Conservation (phyloP, 2,888 invertebrate genomes). For the Pelosia muscerda region DNA sequence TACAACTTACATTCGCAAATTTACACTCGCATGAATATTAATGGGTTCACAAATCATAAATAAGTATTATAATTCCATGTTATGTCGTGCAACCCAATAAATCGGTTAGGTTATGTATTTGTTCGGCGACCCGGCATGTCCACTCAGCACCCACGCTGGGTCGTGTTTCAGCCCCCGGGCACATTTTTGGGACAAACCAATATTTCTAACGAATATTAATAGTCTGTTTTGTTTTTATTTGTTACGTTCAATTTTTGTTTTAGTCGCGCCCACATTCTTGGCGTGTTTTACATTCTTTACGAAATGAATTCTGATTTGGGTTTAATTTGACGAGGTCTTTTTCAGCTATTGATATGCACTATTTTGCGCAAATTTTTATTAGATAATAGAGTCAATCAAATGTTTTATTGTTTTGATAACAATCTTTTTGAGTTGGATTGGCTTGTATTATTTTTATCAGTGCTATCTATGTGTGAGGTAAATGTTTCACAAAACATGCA, state of each 20-base stretch:
- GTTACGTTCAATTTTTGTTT: conserved; percentile 71
- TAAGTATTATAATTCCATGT: conserved; percentile 71
- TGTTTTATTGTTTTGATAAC: no score
- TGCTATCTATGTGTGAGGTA: conserved; percentile 23
- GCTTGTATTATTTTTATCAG: not conserved
- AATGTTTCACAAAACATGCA: conserved; percentile 30
- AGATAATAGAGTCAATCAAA: not conserved
- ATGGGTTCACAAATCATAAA: conserved; percentile 65
- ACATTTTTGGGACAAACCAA: conserved; percentile 86
- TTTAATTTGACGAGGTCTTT: conserved; percentile 20
- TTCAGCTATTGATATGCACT: not conserved
- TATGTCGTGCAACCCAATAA: conserved; percentile 61
- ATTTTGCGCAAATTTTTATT: not conserved
- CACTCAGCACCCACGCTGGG: conserved; percentile 80
- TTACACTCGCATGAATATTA: conserved; percentile 55
- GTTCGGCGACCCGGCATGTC: conserved; percentile 56
- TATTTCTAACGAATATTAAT: conserved; percentile 87
- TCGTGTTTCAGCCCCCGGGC: conserved; percentile 84
- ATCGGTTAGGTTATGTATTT: conserved; percentile 53
- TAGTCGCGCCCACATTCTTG: conserved; percentile 73
- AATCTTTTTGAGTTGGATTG: no score
- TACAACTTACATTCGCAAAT: conserved; percentile 34
- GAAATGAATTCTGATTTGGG: conserved; percentile 36
- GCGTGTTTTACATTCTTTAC: conserved; percentile 65
- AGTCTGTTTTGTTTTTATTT: conserved; percentile 79